phyloP scores from a whole-genome alignment of 2,888 invertebrate genomes.

The Silvanus unidentatus region DNA sequence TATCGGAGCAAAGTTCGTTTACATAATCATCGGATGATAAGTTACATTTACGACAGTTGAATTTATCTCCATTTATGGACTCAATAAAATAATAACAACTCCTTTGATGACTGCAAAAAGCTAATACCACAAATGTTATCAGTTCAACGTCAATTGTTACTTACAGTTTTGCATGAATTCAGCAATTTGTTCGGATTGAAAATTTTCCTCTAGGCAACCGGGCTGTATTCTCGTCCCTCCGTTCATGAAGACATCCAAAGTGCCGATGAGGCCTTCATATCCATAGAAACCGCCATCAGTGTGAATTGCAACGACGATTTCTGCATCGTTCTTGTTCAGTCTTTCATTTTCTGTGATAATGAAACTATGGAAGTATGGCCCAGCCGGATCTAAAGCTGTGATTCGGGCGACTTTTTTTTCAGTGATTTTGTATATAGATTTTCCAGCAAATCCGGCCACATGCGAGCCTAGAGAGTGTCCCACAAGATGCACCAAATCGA shows the following conservation, averaged over 20 bases:
- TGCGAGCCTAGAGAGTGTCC: slow-evolving; percentile 41
- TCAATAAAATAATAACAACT: slow-evolving; percentile 3
- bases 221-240: slow-evolving; percentile 52
- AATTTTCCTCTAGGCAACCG: slow-evolving; percentile 40
- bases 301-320: slow-evolving; percentile 57
- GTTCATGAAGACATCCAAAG: slow-evolving; percentile 56
- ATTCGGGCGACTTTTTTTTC: slow-evolving; percentile 40
- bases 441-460: slow-evolving; percentile 34
- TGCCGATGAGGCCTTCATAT: slow-evolving; percentile 50
- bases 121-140: not conserved
- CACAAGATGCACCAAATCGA: slow-evolving; percentile 31
- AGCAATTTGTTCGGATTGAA: not conserved
- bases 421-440: slow-evolving; percentile 24
- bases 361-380: slow-evolving; percentile 46
- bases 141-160: not conserved
- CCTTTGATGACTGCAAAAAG: slow-evolving; percentile 1
- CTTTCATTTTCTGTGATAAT: slow-evolving; percentile 42
- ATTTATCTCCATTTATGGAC: not conserved
- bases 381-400: slow-evolving; percentile 52
- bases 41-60: not conserved
- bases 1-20: not conserved
- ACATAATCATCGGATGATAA: not conserved
- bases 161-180: slow-evolving; percentile 2
- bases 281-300: slow-evolving; percentile 52
- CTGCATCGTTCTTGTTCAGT: slow-evolving; percentile 51